Conservation (phyloP, 2,888 invertebrate species). For the Leptinotarsa rubiginosa region DNA sequence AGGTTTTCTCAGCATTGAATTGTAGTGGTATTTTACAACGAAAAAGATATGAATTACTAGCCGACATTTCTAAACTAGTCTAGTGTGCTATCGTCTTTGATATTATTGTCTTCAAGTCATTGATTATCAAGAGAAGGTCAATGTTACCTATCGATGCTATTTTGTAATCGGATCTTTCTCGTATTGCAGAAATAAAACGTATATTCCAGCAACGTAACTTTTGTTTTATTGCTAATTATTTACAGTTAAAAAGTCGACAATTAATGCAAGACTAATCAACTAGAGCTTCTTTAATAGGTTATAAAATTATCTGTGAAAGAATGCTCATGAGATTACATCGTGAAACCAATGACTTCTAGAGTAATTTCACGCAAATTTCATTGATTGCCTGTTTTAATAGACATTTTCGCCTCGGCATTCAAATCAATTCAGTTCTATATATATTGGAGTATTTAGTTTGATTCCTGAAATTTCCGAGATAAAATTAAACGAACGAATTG, state of each 20-base stretch:
- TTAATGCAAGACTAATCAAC: slow-evolving; percentile 10
- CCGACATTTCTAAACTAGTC: too few relatives aligned
- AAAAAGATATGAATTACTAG: too few relatives aligned
- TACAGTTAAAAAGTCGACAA: not conserved
- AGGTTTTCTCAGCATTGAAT: too few relatives aligned
- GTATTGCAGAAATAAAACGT: too few relatives aligned
- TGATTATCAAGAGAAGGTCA: too few relatives aligned
- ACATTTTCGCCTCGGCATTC: slow-evolving; percentile 4
- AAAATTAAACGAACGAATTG: too few relatives aligned
- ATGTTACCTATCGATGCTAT: too few relatives aligned
- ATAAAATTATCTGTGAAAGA: slow-evolving; percentile 16
- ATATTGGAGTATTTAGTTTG: not conserved
- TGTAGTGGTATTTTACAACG: too few relatives aligned
- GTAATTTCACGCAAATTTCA: slow-evolving; percentile 19
- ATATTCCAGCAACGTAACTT: not conserved
- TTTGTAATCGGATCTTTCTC: too few relatives aligned
- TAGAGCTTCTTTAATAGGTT: slow-evolving; percentile 12
- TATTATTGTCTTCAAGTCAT: too few relatives aligned
- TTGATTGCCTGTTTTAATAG: slow-evolving; percentile 10
- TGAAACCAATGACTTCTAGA: slow-evolving; percentile 1
- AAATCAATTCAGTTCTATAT: slow-evolving; percentile 1
- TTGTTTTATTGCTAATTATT: not conserved
- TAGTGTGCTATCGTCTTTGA: too few relatives aligned
- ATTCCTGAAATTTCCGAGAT: too few relatives aligned
- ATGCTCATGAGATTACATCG: not conserved